A percentile compares a stretch with the other conserved stretches of the same genome.
phyloP scores from a whole-genome alignment of 2,113 vertebrate genomes.

The Eulemur macaco region DNA sequence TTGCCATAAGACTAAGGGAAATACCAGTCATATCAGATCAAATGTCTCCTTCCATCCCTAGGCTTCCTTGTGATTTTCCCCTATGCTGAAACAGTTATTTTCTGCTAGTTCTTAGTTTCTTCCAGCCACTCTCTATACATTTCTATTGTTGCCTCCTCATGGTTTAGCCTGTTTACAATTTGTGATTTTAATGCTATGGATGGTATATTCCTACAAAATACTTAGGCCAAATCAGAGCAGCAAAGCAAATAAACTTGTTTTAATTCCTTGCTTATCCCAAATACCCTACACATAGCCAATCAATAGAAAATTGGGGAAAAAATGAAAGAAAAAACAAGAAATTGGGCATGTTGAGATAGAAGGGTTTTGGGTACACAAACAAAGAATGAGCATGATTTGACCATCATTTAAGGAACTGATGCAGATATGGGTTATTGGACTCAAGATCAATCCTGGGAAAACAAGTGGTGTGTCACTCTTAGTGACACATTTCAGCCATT shows the following conservation, averaged over 20 bases:
- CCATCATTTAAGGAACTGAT: neutral
- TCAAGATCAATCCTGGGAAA: neutral
- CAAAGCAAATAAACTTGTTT: constrained; percentile 54
- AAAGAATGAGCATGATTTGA: neutral
- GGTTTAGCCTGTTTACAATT: constrained; percentile 28
- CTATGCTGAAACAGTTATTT: neutral
- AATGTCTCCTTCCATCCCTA: neutral
- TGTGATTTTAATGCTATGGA: constrained; percentile 37
- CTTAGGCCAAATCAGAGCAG: constrained; percentile 39
- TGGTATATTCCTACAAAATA: neutral
- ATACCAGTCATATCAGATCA: neutral
- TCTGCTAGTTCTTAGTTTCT: neutral
- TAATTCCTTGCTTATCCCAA: constrained; percentile 44
- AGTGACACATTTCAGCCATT: neutral
- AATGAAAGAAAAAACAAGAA: neutral
- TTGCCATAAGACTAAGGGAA: neutral
- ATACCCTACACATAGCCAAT: neutral
- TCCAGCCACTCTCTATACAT: neutral
- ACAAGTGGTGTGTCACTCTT: neutral
- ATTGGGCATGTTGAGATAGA: neutral
- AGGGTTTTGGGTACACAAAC: neutral
- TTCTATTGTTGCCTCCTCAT: neutral
- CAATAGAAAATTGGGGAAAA: constrained; percentile 26
- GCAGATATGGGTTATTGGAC: neutral
- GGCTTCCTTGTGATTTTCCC: neutral